Evolutionary conservation across 2,888 invertebrate species (phyloP).

Genomic region (Calliphora vomitoria): DNA sequence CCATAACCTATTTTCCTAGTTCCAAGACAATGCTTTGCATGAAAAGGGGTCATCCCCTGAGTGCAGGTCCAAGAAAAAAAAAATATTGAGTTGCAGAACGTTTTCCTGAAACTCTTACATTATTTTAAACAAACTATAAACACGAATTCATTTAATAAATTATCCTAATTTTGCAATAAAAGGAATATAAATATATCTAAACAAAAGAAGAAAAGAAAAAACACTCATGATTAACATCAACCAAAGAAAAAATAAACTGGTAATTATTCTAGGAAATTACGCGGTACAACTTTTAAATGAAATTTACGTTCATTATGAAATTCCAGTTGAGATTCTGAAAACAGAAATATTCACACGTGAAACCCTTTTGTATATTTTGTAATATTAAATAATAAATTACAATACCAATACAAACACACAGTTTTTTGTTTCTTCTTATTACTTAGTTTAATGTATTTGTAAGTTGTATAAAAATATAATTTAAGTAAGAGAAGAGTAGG

Average conservation of each 20-base stretch:
- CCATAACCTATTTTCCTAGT: no score
- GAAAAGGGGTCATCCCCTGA: no score
- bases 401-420: background rate
- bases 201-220: no score
- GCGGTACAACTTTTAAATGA: constrained; percentile 18
- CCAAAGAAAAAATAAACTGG: background rate
- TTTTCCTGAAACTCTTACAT: no score
- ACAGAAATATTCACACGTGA: constrained; percentile 62
- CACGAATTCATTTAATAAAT: background rate
- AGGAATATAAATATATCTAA: background rate
- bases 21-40: no score
- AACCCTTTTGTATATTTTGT: constrained; percentile 57
- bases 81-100: no score
- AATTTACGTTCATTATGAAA: constrained; percentile 56
- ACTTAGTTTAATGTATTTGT: background rate
- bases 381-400: constrained; percentile 43
- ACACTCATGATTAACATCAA: no score
- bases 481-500: constrained; percentile 18
- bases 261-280: constrained; percentile 36
- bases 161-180: background rate
- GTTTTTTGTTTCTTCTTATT: no score
- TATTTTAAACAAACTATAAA: no score
- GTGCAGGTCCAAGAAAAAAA: no score
- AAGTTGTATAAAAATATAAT: constrained; percentile 10
- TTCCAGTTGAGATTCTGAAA: constrained; percentile 55